Base-by-base conservation (phyloP, 2,888 invertebrate genomes). In the Phytoseiulus persimilis region DNA sequence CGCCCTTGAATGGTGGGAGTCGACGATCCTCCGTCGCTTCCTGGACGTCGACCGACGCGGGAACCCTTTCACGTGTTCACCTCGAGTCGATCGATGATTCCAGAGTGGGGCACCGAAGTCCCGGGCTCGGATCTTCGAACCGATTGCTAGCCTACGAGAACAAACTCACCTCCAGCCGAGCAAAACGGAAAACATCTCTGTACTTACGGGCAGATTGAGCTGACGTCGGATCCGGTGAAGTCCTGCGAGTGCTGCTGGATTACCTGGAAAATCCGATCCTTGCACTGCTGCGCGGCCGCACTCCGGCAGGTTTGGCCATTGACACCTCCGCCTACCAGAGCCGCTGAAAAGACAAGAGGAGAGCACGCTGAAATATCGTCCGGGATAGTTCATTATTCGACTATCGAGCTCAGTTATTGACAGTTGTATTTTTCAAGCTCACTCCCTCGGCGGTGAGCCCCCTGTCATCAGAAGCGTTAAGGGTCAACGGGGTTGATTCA, bases 301-400 rank as follows among this genome's bases (percentile, higher is more conserved):
- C 87, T 87, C n/a, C 87, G 87, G 33, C 87, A 87, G 32, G 87
- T 39, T 31, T 87, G 87, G 87, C 39, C 87, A 6, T 87, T 45
- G 87, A 33, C 87, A 33, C 65, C 65, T 65, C 28, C 65, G 65
- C 65, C 18, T 14, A 65, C 11, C 65, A 65, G 65, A 65, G 65
- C 65, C 65, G 65, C 65, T 65, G 65, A 28, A 65, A 28, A 65
- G 14, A 65, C 23, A 9, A 65, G 18, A 65, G 18, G 18, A 65
- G 18, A 65, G 18, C 28, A 65, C 65, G 65, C 18, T 65, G 2
- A 23, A 65, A 65, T 65, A 65, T 28, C 65, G 65, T 65, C 65
- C 28, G 18, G 65, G 65, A 65, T 65, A 65, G 11, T 65, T 65
- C 65, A 65, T 11, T 65, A 65, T 14, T 65, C 65, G 65, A 65